Percentiles rank a stretch among this genome's conserved stretches.
Evolutionary conservation across 2,888 invertebrate genomes (phyloP).

Genomic region (Sepiola atlantica): DNA sequence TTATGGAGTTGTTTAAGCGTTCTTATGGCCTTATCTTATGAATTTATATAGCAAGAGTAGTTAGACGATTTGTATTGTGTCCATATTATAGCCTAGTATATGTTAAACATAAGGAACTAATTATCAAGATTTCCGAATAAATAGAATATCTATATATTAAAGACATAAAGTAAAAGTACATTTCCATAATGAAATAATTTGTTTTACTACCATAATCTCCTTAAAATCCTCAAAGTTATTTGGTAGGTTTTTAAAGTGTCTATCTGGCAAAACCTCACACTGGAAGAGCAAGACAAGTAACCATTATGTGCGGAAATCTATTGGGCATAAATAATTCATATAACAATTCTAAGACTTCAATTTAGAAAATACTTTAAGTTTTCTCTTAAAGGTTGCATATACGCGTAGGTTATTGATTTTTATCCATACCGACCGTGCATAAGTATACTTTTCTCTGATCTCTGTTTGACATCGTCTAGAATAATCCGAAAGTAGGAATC

Average conservation of each 20-base stretch:
- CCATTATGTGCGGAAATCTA: background rate
- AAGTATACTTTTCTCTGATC: background rate
- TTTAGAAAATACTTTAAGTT: background rate
- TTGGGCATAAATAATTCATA: conserved; percentile 2
- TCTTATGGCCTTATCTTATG: too few species aligned
- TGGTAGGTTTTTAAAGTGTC: background rate
- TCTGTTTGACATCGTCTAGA: conserved; percentile 18
- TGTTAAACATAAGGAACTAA: too few species aligned
- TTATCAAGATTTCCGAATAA: too few species aligned
- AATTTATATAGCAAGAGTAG: too few species aligned
- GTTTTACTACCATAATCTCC: background rate
- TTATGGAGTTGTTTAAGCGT: too few species aligned
- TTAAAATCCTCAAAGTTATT: background rate
- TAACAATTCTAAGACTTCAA: background rate
- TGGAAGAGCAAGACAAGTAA: background rate
- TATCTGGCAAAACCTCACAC: background rate
- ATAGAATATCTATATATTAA: too few species aligned
- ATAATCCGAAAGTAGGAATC: background rate
- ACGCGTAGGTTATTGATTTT: background rate
- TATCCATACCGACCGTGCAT: background rate
- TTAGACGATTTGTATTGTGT: too few species aligned
- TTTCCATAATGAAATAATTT: too few species aligned
- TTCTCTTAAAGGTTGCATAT: conserved; percentile 1
- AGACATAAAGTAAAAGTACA: too few species aligned
- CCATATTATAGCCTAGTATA: too few species aligned